Evolutionary conservation across 2,888 invertebrate species (phyloP), one percentile per base, ranked within the genome.

Genomic region (Cacoxenus indagator): DNA sequence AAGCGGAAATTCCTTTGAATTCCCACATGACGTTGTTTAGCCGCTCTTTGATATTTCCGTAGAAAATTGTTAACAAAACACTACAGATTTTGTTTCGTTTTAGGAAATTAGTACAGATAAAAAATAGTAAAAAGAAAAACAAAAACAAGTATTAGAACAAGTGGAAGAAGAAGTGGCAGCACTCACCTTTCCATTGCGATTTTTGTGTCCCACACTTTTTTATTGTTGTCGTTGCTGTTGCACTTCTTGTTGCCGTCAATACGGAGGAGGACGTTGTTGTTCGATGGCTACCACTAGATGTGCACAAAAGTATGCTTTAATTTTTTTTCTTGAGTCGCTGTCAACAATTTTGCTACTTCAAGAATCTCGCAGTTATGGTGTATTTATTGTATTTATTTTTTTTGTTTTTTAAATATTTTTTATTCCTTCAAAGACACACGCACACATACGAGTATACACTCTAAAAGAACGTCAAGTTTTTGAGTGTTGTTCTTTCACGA

Each of bases 131-230:
- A n/a, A 26, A 45, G 2, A 2, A 26, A 27, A 14, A 22, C 37
- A 22, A 61, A 8, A 31, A 14, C 54, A 69, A 57, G 26, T 66
- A 48, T 37, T 11, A n/a, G n/a, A n/a, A n/a, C n/a, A n/a, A n/a
- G n/a, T 24, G 9, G 6, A 29, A 29, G 6, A 48, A 48, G n/a
- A 26, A 51, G 9, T 17, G 3, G 64, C 37, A 68, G 59, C 67
- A 78, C 78, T 77, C 72, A 78, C 78, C 78, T 78, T 77, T 74
- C 78, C 78, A 78, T 78, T 72, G 74, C 74, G 78, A 78, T 75
- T 74, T 75, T 72, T 75, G 72, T 74, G 71, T 67, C 59, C 66
- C 67, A 24, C 37, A 45, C 48, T 57, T 57, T 67, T 43, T 66
- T 67, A 29, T 45, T 43, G 46, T 29, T 22, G 55, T 26, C 65